These are phyloP conservation scores for Azemiops feae DNA, from an alignment of 2,113 vertebrate species.

Conservation along the genomic window DNA sequence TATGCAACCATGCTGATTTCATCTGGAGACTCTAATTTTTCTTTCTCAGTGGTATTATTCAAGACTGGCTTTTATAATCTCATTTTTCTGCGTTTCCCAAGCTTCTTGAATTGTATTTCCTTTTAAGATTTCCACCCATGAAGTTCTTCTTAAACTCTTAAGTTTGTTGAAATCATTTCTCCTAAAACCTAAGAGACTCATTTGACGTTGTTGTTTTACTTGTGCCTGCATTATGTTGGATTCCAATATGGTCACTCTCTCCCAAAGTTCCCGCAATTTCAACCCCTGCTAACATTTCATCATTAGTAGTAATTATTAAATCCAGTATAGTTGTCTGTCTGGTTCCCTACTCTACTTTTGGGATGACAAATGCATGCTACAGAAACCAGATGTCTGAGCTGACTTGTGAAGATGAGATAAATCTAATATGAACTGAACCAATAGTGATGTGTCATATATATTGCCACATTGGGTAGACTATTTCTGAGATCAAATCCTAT, in stretches of 20 bases:
- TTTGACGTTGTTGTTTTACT: background rate
- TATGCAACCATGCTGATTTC: background rate
- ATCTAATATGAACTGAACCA: too few species aligned
- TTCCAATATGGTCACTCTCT: background rate
- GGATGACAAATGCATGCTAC: background rate
- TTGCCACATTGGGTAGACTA: background rate
- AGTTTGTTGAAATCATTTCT: background rate
- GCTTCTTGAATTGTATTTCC: background rate
- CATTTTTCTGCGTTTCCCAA: background rate
- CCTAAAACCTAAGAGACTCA: background rate
- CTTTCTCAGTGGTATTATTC: background rate
- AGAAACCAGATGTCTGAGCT: background rate
- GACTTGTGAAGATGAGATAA: background rate
- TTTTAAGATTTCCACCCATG: background rate
- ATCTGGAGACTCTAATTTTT: background rate
- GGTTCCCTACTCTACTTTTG: background rate
- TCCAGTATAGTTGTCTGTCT: background rate
- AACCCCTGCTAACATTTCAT: background rate
- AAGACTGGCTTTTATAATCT: background rate
- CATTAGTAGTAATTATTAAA: background rate
- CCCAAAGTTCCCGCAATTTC: background rate
- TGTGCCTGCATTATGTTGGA: background rate
- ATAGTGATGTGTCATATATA: background rate
- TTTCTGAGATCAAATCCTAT: background rate
- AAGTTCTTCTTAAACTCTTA: background rate